Conservation (phyloP, 2,888 invertebrate species). For the Apomyelois bistriatella region DNA sequence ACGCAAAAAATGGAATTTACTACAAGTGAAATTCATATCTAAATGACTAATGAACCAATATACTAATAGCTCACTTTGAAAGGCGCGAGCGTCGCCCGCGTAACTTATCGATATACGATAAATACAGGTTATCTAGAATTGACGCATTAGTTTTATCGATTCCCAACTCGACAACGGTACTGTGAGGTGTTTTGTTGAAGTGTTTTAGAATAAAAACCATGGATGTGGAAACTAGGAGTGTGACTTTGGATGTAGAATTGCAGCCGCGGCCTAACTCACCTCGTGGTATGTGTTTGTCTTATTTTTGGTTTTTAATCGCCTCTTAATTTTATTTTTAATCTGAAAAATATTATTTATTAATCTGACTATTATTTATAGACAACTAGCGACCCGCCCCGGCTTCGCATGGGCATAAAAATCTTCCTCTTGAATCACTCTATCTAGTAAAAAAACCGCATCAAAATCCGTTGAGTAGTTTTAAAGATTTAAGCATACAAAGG, state of each 20-base stretch:
- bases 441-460: no score
- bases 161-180: conserved; percentile 10
- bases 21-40: neutral
- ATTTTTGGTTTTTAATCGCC: no score
- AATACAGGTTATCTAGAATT: conserved; percentile 52
- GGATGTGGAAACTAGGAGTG: conserved; percentile 30
- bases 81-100: neutral
- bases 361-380: no score
- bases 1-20: neutral
- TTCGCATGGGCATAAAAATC: no score
- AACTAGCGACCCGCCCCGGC: no score
- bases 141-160: conserved; percentile 62
- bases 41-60: neutral
- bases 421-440: no score
- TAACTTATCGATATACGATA: conserved; percentile 5
- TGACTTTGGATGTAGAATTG: conserved; percentile 34
- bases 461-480: no score
- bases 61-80: neutral
- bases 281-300: conserved; percentile 19
- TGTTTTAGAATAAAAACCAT: conserved; percentile 26
- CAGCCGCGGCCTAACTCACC: conserved; percentile 38
- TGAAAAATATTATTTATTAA: no score
- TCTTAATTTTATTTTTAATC: no score
- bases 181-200: conserved; percentile 14
- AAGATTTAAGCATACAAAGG: no score